phyloP scores from a whole-genome alignment of 2,888 invertebrate genomes.

The Drosophila austrosaltans region DNA sequence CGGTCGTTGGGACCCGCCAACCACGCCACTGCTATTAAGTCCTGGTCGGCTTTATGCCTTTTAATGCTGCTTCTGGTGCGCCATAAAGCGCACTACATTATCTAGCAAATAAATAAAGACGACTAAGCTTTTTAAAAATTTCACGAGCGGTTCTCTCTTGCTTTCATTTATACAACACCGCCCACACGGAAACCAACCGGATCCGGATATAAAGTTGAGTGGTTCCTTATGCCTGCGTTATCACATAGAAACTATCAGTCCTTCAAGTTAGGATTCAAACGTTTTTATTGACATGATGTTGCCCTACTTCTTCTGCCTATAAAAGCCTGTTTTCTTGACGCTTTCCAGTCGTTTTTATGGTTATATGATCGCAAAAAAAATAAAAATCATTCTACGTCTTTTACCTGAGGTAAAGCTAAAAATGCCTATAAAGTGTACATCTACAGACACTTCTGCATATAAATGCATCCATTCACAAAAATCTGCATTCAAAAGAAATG shows the following conservation, averaged over 20 bases:
- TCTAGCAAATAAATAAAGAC: slow-evolving; percentile 54
- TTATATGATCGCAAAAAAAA: background rate
- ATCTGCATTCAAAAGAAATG: too few relatives aligned
- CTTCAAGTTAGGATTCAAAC: too few relatives aligned
- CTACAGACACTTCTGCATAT: too few relatives aligned
- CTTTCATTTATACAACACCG: too few relatives aligned
- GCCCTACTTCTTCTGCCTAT: too few relatives aligned
- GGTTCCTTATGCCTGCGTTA: too few relatives aligned
- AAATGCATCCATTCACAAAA: too few relatives aligned
- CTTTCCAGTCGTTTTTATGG: background rate
- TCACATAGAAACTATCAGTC: too few relatives aligned
- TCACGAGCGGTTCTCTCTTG: slow-evolving; percentile 1
- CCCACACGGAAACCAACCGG: too few relatives aligned
- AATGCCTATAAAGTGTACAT: background rate
- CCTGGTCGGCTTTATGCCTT: slow-evolving; percentile 50
- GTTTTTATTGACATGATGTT: too few relatives aligned
- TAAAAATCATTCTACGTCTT: background rate
- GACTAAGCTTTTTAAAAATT: slow-evolving; percentile 21
- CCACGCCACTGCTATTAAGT: slow-evolving; percentile 6
- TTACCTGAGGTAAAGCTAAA: background rate
- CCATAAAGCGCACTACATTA: slow-evolving; percentile 56
- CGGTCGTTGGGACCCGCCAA: slow-evolving; percentile 39
- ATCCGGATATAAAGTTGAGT: too few relatives aligned
- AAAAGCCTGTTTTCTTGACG: too few relatives aligned
- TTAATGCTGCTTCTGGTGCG: slow-evolving; percentile 44